phyloP scores from a whole-genome alignment of 1,140 invertebrate species.

The Leguminivora glycinivorella region DNA sequence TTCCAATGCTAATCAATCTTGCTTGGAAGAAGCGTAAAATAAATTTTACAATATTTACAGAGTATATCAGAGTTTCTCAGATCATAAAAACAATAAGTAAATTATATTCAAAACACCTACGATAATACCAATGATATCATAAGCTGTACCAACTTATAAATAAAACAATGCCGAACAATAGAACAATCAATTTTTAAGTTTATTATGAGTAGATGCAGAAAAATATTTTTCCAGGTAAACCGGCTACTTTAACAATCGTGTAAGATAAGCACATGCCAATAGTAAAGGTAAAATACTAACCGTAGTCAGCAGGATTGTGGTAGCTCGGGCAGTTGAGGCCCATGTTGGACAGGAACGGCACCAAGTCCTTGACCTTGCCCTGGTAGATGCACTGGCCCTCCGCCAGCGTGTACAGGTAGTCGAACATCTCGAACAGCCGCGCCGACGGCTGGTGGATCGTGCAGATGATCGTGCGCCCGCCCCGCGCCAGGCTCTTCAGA shows the following conservation, averaged over 20 bases:
- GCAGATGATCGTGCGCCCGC: constrained; percentile 95
- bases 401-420: constrained; percentile 93
- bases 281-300: constrained; percentile 73
- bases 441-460: constrained; percentile 98
- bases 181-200: not conserved
- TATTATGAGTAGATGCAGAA: too few relatives aligned
- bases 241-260: not conserved
- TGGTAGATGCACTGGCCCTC: constrained; percentile 96
- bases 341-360: constrained; percentile 92
- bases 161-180: not conserved
- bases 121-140: too few relatives aligned
- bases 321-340: constrained; percentile 94
- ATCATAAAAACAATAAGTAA: too few relatives aligned
- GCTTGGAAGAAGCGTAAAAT: not conserved
- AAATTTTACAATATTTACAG: not conserved
- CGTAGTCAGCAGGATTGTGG: constrained; percentile 97
- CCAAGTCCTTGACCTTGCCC: constrained; percentile 88
- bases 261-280: not conserved
- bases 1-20: not conserved
- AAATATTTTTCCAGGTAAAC: too few relatives aligned
- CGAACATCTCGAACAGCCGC: constrained; percentile 97
- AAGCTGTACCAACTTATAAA: not conserved
- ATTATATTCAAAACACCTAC: not conserved
- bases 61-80: too few relatives aligned
- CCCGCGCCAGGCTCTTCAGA: constrained; percentile 87